Evolutionary conservation across 2,113 vertebrate genomes (phyloP).

Genomic region (Eurystomus gularis): DNA sequence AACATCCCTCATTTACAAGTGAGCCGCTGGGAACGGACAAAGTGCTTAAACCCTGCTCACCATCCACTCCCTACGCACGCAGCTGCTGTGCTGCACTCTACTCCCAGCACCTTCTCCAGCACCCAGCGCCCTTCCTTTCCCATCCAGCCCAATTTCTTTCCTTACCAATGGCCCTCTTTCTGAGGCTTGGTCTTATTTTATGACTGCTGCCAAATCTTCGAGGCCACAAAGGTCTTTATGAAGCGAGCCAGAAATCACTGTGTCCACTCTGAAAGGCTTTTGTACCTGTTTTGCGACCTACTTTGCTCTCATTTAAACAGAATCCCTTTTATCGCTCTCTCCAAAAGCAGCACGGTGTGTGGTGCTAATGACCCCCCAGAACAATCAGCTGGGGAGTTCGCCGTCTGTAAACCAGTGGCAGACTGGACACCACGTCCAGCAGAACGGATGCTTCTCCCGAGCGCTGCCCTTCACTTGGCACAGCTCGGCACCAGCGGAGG

Average conservation of each 20-base stretch:
- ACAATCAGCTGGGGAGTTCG: background rate
- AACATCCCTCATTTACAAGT: rapidly evolving
- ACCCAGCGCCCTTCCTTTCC: background rate
- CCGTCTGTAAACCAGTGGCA: rapidly evolving
- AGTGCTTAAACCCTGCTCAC: background rate
- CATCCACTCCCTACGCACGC: background rate
- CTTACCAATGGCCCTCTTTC: background rate
- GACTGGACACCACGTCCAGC: background rate
- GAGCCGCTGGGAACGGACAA: rapidly evolving
- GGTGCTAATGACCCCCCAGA: background rate
- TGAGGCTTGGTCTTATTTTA: background rate
- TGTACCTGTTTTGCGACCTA: background rate
- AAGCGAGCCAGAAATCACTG: background rate
- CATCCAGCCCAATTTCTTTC: background rate
- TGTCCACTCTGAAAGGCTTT: background rate
- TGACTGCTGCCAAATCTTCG: background rate
- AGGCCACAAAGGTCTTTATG: background rate
- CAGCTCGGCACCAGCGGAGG: background rate
- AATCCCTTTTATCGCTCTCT: background rate
- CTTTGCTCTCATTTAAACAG: background rate
- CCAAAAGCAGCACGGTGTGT: rapidly evolving
- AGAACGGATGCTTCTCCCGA: background rate
- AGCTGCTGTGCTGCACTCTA: background rate
- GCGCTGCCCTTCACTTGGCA: background rate
- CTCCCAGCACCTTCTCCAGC: background rate